Percentiles rank a stretch among this genome's conserved stretches.
Conservation (phyloP, 2,888 invertebrate genomes). For the Alcis repandata region DNA sequence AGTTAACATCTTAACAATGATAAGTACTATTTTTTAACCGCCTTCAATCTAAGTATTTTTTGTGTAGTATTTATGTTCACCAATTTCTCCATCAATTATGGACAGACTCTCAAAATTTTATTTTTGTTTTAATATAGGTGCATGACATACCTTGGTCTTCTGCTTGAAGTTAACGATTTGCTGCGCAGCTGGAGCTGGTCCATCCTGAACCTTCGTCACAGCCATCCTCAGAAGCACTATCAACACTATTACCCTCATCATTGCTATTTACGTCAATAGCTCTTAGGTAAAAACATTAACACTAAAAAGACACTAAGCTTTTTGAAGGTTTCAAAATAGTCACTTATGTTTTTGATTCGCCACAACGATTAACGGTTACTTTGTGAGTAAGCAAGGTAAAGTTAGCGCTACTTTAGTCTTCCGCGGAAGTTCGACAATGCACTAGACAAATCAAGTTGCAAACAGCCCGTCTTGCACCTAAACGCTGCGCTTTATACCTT, state of each 20-base stretch:
- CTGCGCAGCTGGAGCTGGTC: constrained; percentile 61
- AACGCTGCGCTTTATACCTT: constrained; percentile 35
- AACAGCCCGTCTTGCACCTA: constrained; percentile 41
- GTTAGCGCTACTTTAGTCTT: background rate
- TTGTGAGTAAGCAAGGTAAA: background rate
- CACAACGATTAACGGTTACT: background rate
- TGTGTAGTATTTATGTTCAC: too few species aligned
- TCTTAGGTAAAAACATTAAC: constrained; percentile 8
- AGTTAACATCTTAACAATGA: too few species aligned
- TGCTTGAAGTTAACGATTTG: constrained; percentile 66
- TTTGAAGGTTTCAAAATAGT: background rate
- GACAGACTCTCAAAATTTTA: too few species aligned
- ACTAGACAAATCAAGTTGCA: constrained; percentile 9
- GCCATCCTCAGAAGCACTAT: constrained; percentile 34
- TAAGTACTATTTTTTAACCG: too few species aligned
- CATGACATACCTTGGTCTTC: constrained; percentile 65
- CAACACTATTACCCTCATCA: constrained; percentile 33
- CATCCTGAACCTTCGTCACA: constrained; percentile 42
- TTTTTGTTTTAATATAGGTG: too few species aligned
- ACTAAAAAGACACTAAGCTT: background rate
- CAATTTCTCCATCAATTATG: too few species aligned
- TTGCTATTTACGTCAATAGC: constrained; percentile 5
- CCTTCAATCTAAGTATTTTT: too few species aligned
- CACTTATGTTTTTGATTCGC: background rate
- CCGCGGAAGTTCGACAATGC: constrained; percentile 1